Percentiles rank a stretch among this genome's conserved stretches.
phyloP scores from a whole-genome alignment of 2,797 vertebrate genomes.

The Babyrousa celebensis region DNA sequence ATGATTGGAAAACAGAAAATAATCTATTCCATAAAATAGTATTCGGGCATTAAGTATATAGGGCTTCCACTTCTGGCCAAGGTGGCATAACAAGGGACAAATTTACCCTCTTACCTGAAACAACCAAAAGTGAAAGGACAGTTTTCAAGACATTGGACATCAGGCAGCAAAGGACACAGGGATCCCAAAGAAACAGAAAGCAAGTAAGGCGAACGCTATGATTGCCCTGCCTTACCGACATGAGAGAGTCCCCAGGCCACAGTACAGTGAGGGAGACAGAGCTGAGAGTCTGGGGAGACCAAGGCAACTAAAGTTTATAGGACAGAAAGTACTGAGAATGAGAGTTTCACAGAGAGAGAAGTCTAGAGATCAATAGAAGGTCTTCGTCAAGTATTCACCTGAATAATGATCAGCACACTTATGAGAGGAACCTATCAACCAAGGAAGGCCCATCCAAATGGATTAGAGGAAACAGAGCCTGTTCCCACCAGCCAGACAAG shows the following conservation, averaged over 20 bases:
- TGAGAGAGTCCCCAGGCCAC: slow-evolving; percentile 47
- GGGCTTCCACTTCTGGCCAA: slow-evolving; percentile 49
- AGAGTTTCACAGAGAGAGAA: slow-evolving; percentile 22
- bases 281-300: not conserved
- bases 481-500: not conserved
- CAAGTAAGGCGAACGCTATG: not conserved
- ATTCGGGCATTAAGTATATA: slow-evolving; percentile 30
- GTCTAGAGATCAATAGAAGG: not conserved
- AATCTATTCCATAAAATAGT: slow-evolving; percentile 28
- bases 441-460: slow-evolving; percentile 10
- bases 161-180: slow-evolving; percentile 51
- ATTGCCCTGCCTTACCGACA: not conserved
- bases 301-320: slow-evolving; percentile 1
- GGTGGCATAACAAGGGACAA: slow-evolving; percentile 14
- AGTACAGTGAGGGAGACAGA: not conserved
- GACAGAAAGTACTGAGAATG: not conserved
- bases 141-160: slow-evolving; percentile 61
- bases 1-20: slow-evolving; percentile 34
- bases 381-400: not conserved
- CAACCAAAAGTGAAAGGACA: slow-evolving; percentile 19
- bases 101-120: slow-evolving; percentile 59
- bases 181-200: slow-evolving; percentile 37
- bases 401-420: not conserved
- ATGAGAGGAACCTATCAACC: slow-evolving; percentile 15
- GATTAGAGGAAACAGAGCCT: not conserved